Conservation (phyloP, 2,113 vertebrate species). For the Hydropotes inermis region DNA sequence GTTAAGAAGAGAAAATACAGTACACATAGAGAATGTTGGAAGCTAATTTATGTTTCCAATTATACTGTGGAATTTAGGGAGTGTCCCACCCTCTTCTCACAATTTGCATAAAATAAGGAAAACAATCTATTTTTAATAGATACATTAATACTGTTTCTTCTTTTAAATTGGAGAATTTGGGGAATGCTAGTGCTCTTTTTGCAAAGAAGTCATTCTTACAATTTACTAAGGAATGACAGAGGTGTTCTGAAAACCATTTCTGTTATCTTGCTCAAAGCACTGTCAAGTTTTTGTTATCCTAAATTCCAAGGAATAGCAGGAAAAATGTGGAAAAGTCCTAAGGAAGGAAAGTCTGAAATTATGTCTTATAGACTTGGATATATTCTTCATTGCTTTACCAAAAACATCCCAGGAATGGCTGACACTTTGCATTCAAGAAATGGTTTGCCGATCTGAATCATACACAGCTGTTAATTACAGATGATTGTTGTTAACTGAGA, state of each 20-base stretch:
- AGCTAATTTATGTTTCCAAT: background rate
- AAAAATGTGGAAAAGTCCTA: no score
- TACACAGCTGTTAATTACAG: background rate
- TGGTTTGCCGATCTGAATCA: background rate
- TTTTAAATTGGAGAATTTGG: background rate
- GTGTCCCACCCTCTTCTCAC: background rate
- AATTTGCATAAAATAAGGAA: background rate
- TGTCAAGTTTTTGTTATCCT: background rate
- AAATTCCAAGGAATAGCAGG: no score
- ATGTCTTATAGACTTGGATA: no score
- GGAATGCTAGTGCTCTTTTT: background rate
- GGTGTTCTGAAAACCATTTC: background rate
- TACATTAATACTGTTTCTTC: background rate
- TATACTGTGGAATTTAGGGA: background rate
- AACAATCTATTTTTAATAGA: background rate
- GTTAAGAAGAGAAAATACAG: background rate
- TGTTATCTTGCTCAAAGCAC: background rate
- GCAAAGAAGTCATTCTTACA: background rate
- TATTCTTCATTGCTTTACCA: no score
- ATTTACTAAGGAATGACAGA: background rate
- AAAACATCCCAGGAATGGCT: no score
- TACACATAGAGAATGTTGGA: background rate
- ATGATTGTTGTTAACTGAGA: background rate
- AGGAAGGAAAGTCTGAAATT: no score
- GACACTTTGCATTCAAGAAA: background rate